Evolutionary conservation across 2,113 vertebrate genomes (phyloP), one percentile per base, ranked within the genome.

Genomic region (Pedetes capensis): DNA sequence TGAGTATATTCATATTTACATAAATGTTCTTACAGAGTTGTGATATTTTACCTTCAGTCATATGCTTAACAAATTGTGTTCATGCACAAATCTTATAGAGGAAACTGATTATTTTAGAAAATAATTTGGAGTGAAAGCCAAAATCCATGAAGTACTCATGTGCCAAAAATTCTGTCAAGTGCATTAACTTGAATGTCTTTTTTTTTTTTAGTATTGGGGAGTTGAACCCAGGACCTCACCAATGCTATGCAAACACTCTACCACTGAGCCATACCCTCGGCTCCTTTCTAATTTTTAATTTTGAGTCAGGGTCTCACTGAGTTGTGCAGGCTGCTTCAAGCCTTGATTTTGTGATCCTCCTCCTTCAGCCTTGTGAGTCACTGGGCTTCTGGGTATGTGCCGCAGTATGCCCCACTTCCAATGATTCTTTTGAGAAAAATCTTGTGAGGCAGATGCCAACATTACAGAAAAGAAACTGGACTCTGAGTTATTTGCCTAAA

Each of bases 21-120:
- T 37, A 61, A 85, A 85, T 59, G 37, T 1, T 23, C 63, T 85
- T 84, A 82, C 2, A 71, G 34, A 66, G 12, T 44, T 75, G 18
- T n/a, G 55, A 55, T 16, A 61, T 59, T 74, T 84, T 93, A 39
- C 37, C 14, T 86, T 88, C 5, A 27, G 32, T 61, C 93, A 8
- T 8, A 6, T 44, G 9, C 11, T 93, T 80, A 81, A 51, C 47
- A 85, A 76, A 91, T 72, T 3, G 0, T 59, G 51, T n/a, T 90
- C 80, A 68, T n/a, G 69, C 18, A 85, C 72, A 95, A 84, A 69
- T 22, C 18, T 78, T 32, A 42, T 34, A 22, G 49, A 74, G n/a
- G 44, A 74, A 83, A 75, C 49, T 72, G 53, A 87, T 84, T 51
- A 39, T 39, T 53, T 92, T 71, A 87, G 80, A 91, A 94, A 91